Evolutionary conservation across 2,113 vertebrate species (phyloP).

Genomic region (Anolis carolinensis): DNA sequence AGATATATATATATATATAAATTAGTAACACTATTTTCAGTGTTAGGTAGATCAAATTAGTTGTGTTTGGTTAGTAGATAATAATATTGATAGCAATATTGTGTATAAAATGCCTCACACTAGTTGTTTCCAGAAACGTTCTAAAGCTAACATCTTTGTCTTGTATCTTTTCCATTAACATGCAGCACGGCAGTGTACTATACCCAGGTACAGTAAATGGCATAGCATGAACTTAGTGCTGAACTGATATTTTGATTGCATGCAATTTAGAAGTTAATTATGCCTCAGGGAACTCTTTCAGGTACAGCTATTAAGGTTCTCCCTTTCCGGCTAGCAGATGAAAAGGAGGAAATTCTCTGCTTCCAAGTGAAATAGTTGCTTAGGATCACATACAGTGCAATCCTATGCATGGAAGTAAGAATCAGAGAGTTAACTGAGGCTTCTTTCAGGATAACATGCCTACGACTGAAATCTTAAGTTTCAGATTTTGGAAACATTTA

Average conservation of each 20-base stretch:
- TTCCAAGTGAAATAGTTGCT: background rate
- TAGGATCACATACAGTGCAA: background rate
- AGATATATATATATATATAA: too few relatives aligned
- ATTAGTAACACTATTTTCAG: background rate
- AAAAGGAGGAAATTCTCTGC: background rate
- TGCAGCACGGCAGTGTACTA: slow-evolving; percentile 79
- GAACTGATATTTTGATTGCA: slow-evolving; percentile 67
- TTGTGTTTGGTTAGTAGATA: background rate
- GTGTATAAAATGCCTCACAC: slow-evolving; percentile 17
- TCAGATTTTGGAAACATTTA: background rate
- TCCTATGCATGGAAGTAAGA: background rate
- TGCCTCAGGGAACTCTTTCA: slow-evolving; percentile 41
- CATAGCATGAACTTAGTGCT: slow-evolving; percentile 57
- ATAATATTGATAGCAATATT: background rate
- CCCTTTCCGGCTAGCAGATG: background rate
- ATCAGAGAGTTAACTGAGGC: background rate
- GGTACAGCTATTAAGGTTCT: slow-evolving; percentile 6
- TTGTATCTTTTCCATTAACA: slow-evolving; percentile 81
- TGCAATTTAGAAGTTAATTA: slow-evolving; percentile 50
- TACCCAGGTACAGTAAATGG: slow-evolving; percentile 80
- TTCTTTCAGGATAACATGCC: background rate
- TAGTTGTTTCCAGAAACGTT: slow-evolving; percentile 27
- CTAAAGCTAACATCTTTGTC: slow-evolving; percentile 70
- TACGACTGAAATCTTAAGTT: background rate
- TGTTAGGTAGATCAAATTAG: background rate